Conservation (phyloP, 2,797 vertebrate genomes). For the Protonibea diacanthus region DNA sequence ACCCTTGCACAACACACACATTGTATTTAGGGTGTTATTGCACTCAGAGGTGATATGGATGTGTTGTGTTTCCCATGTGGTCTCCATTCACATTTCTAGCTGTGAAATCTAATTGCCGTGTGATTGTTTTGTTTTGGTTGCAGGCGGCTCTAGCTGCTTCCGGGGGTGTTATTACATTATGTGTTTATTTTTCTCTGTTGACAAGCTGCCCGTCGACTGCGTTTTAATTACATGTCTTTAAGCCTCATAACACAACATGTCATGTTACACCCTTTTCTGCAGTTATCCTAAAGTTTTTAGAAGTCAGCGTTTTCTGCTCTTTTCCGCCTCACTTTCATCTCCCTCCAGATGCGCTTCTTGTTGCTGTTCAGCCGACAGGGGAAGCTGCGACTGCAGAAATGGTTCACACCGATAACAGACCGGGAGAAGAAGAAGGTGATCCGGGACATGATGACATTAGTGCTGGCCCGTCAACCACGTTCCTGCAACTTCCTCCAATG, state of each 20-base stretch:
- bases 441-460: conserved; percentile 90
- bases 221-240: neutral
- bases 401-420: conserved; percentile 92
- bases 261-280: too few relatives aligned
- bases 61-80: neutral
- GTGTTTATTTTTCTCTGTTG: conserved; percentile 4
- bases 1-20: conserved; percentile 54
- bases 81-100: neutral
- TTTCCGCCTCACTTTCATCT: neutral
- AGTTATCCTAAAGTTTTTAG: neutral
- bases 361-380: conserved; percentile 98
- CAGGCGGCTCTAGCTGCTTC: neutral
- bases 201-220: conserved; percentile 26
- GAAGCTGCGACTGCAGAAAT: conserved; percentile 96
- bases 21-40: conserved; percentile 28
- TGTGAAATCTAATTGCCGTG: conserved; percentile 33
- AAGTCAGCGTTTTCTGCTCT: neutral
- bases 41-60: conserved; percentile 21
- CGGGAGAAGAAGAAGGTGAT: conserved; percentile 95
- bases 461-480: conserved; percentile 90
- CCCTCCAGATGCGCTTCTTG: conserved; percentile 92
- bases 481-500: conserved; percentile 96
- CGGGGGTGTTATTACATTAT: neutral
- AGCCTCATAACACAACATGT: neutral
- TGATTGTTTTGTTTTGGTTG: neutral